A percentile compares a stretch with the other conserved stretches of the same genome.
These are phyloP conservation scores for Hemicordylus capensis DNA, from an alignment of 2,113 vertebrate species.

Conservation along the genomic window DNA sequence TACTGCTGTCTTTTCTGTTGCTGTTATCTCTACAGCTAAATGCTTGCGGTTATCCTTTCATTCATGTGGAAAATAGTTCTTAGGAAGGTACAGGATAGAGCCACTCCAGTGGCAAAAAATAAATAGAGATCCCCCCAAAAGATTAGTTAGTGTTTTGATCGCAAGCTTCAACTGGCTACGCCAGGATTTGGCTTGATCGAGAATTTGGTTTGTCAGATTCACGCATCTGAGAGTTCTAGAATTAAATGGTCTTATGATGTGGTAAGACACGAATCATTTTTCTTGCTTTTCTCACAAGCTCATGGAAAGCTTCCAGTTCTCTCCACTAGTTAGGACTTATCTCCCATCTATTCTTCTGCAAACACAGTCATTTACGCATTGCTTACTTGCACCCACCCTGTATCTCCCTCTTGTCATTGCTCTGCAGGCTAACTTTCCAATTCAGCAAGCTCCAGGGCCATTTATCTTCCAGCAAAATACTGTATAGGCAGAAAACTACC, in stretches of 20 bases:
- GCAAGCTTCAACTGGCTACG: conserved; percentile 5
- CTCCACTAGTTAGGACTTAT: not conserved
- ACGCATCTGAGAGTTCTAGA: conserved; percentile 27
- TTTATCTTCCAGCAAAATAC: not conserved
- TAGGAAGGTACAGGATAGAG: conserved; percentile 45
- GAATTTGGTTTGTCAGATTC: conserved; percentile 18
- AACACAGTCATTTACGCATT: not conserved
- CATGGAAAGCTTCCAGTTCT: conserved; percentile 16
- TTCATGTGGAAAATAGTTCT: conserved; percentile 42
- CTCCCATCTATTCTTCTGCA: not conserved
- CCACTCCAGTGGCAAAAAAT: conserved; percentile 41
- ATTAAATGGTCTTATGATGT: conserved; percentile 37
- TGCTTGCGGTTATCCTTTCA: conserved; percentile 43
- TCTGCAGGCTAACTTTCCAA: not conserved
- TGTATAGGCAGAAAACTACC: not conserved
- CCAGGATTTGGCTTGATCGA: conserved; percentile 16
- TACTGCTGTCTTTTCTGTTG: conserved; percentile 33
- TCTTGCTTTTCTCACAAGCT: conserved; percentile 18
- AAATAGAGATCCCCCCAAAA: conserved; percentile 39
- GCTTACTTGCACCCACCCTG: not conserved
- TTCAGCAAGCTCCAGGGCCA: not conserved
- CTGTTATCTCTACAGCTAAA: conserved; percentile 34
- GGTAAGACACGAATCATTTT: conserved; percentile 29
- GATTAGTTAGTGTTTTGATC: conserved; percentile 22
- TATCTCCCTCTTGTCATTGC: not conserved